Base-by-base conservation (phyloP, 2,888 invertebrate species). In the Callimorpha dominula region DNA sequence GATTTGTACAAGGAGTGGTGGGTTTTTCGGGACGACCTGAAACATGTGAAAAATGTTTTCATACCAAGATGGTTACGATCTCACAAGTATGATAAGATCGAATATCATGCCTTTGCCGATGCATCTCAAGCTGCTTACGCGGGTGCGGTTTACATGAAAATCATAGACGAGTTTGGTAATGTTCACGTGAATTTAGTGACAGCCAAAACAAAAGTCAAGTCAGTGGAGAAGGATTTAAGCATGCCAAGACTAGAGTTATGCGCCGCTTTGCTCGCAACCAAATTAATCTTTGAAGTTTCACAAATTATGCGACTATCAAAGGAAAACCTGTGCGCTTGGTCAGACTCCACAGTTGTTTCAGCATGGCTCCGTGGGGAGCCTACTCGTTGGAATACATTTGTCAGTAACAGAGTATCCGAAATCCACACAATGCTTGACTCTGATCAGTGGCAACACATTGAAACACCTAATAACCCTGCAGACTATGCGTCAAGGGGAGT, bases 271-370 rank as follows among this genome's bases (percentile, higher is more conserved):
- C 42, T 67, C 12, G 67, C 67, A 5, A 42, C 67, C 20, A 67
- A 67, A 40, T 40, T 67, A 40, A 31, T 67, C 8, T 70, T 54
- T 54, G 31, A 50, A 20, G 54, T 54, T 8, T 42, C 63, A 54
- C 50, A 63, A 65, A 40, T 65, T n/a, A 50, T 70, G 54, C 11
- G 65, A n/a, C 60, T 70, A 12, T 49, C 73, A 40, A 67, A 50
- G 14, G 49, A 64, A 20, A 66, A 73, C n/a, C 12, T 73, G n/a
- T 67, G 71, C 43, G 78, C 76, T 0, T 82, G 81, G 78, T 75
- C 85, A 2, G 82, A 84, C 70, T 84, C 85, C 12, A 81, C 81
- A 11, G 73, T 85, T 12, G 82, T 80, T 14, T 78, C 84, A 57
- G 74, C 79, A 3, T 85, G 82, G 83, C 54, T 85, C 1, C 64